Percentiles rank a stretch among this genome's conserved stretches.
phyloP scores from a whole-genome alignment of 2,888 invertebrate genomes.

The Drosophila bunnanda region DNA sequence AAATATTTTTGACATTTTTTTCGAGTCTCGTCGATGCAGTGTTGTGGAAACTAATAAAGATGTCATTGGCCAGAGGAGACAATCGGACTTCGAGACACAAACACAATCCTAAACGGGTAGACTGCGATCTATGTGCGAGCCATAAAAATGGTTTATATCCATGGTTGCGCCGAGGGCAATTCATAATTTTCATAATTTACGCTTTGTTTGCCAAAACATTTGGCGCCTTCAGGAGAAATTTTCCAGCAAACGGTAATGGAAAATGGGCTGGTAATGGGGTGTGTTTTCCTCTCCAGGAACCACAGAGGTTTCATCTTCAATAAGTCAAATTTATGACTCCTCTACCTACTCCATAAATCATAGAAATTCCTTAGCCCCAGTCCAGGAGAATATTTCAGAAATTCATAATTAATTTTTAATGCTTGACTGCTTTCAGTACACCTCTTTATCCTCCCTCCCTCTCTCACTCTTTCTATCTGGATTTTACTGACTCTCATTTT shows the following conservation, averaged over 20 bases:
- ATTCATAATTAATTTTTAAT: slow-evolving; percentile 78
- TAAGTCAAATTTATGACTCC: slow-evolving; percentile 74
- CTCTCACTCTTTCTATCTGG: slow-evolving; percentile 16
- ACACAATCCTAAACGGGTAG: slow-evolving; percentile 43
- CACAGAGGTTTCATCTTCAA: slow-evolving; percentile 55
- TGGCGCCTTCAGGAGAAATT: slow-evolving; percentile 64
- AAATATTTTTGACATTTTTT: slow-evolving; percentile 70
- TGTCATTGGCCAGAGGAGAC: slow-evolving; percentile 66
- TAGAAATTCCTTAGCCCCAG: slow-evolving; percentile 49
- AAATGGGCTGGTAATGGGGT: slow-evolving; percentile 58
- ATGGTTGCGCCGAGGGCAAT: slow-evolving; percentile 55
- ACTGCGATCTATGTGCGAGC: slow-evolving; percentile 22
- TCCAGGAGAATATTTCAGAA: slow-evolving; percentile 37
- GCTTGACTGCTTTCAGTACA: slow-evolving; percentile 67
- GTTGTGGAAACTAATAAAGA: slow-evolving; percentile 79
- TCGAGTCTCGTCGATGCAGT: slow-evolving; percentile 49
- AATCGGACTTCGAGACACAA: slow-evolving; percentile 50
- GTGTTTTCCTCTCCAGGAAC: slow-evolving; percentile 61
- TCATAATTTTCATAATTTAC: slow-evolving; percentile 80
- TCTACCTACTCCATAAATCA: slow-evolving; percentile 71
- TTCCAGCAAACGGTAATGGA: slow-evolving; percentile 47
- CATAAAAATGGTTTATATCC: slow-evolving; percentile 68
- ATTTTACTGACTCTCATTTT: slow-evolving; percentile 22
- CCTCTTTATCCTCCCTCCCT: slow-evolving; percentile 27
- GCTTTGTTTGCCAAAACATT: slow-evolving; percentile 77